Evolutionary conservation across 1,140 invertebrate genomes (phyloP).

Genomic region (Hermetia illucens): DNA sequence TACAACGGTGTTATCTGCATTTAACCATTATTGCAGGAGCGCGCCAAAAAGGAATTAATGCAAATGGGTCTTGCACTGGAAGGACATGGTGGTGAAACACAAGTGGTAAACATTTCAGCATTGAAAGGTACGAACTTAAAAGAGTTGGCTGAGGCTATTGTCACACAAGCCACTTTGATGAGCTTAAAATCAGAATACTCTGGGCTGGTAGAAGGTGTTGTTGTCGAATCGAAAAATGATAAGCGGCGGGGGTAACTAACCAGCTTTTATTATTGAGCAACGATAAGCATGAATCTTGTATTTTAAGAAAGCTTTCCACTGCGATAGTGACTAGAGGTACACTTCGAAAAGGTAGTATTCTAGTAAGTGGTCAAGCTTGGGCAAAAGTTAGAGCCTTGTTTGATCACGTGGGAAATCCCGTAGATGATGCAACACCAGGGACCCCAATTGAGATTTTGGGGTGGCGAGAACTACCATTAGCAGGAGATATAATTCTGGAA

Average conservation of each 20-base stretch:
- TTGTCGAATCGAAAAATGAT: conserved; percentile 77
- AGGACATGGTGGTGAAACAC: conserved; percentile 81
- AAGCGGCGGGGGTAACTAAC: conserved; percentile 44
- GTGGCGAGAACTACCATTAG: conserved; percentile 73
- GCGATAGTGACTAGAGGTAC: conserved; percentile 82
- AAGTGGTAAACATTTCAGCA: conserved; percentile 85
- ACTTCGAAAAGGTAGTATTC: conserved; percentile 59
- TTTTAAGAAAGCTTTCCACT: conserved; percentile 68
- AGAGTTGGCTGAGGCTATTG: conserved; percentile 69
- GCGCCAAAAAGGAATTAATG: conserved; percentile 57
- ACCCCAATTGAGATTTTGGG: conserved; percentile 79
- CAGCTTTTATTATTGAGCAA: background rate
- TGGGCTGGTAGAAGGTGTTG: conserved; percentile 75
- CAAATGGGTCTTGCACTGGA: conserved; percentile 73
- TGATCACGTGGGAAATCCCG: conserved; percentile 54
- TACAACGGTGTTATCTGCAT: no score
- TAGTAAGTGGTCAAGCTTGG: conserved; percentile 72
- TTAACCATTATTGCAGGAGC: conserved; percentile 38
- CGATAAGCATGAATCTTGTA: conserved; percentile 4
- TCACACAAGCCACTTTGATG: conserved; percentile 77
- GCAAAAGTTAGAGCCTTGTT: conserved; percentile 79
- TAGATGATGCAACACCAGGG: conserved; percentile 54
- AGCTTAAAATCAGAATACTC: conserved; percentile 66
- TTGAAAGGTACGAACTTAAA: conserved; percentile 69
- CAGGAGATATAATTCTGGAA: conserved; percentile 77